Conservation (phyloP, 1,140 invertebrate genomes). For the Scaptodrosophila lebanonensis region DNA sequence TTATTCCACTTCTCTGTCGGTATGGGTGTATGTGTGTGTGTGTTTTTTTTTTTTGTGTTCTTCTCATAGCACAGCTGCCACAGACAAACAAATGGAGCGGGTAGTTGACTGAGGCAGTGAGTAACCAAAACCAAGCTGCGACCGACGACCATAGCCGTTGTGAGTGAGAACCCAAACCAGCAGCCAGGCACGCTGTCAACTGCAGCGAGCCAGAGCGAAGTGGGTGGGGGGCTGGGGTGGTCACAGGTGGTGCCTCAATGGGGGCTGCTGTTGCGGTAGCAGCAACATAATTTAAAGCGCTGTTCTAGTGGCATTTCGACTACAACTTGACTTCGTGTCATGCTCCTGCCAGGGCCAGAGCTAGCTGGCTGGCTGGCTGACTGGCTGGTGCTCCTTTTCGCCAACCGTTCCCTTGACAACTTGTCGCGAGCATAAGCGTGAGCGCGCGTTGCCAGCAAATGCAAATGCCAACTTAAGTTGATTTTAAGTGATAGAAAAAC, state of each 20-base stretch:
- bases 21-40: no score
- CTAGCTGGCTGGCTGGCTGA: no score
- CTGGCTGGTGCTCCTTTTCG: no score
- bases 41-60: neutral
- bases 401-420: neutral
- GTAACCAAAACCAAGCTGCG: neutral
- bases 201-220: slow-evolving; percentile 7
- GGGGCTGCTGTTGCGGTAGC: no score
- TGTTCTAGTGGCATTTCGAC: slow-evolving; percentile 68
- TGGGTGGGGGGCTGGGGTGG: no score
- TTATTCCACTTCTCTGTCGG: no score
- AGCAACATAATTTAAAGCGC: slow-evolving; percentile 67
- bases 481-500: slow-evolving; percentile 74
- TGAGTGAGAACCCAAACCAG: neutral
- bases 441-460: slow-evolving; percentile 45
- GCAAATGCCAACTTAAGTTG: slow-evolving; percentile 73
- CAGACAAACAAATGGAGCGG: neutral
- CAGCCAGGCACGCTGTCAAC: slow-evolving; percentile 25
- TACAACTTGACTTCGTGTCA: slow-evolving; percentile 57
- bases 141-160: neutral
- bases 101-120: no score
- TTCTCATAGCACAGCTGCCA: slow-evolving; percentile 22
- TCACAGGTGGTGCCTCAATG: no score
- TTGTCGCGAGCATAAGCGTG: no score
- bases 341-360: neutral